Base-by-base conservation (phyloP, 2,888 invertebrate genomes). In the Machimus rusticus region DNA sequence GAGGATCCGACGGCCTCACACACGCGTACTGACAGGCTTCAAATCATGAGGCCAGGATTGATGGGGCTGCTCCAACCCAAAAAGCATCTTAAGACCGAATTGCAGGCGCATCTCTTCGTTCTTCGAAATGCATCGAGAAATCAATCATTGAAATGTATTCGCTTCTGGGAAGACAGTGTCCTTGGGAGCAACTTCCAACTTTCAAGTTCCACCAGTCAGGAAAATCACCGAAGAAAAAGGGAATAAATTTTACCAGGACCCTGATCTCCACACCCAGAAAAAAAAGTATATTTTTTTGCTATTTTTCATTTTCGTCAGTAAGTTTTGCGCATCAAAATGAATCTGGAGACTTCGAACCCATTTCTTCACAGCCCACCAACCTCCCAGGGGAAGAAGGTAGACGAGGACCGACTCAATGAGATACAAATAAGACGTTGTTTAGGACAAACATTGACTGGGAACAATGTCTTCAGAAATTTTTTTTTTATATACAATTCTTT, bases 111-210 rank as follows among this genome's bases (percentile, higher is more conserved):
- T 28, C 37, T 8, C 28, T 37, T 31, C 19, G 3, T 74, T 34
- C 55, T 77, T 77, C 51, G 55, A 86, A 77, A 86, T 86, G 86
- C 86, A 86, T 55, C 14, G 51, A 39, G 74, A 86, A 86, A 86
- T 86, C 86, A 86, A 86, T 86, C 86, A 86, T 37, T 77, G 86
- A 86, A 86, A 77, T 86, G 51, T 86, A 86, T 86, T 86, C 77
- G 55, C 43, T 66, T 66, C 66, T 66, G 66, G 66, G 28, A 66
- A 66, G 66, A 2, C 66, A 28, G 28, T 66, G 66, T 66, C 23
- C 66, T 66, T 28, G 8, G 19, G 28, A 28, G 28, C 9, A 66
- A 23, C 66, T 23, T 66, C 3, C 19, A 66, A 66, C 66, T 66
- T 66, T 66, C 28, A 28, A 66, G 23, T 66, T 66, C 66, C 66